Conservation (phyloP, 1,140 invertebrate species). For the Leptopilina clavipes region DNA sequence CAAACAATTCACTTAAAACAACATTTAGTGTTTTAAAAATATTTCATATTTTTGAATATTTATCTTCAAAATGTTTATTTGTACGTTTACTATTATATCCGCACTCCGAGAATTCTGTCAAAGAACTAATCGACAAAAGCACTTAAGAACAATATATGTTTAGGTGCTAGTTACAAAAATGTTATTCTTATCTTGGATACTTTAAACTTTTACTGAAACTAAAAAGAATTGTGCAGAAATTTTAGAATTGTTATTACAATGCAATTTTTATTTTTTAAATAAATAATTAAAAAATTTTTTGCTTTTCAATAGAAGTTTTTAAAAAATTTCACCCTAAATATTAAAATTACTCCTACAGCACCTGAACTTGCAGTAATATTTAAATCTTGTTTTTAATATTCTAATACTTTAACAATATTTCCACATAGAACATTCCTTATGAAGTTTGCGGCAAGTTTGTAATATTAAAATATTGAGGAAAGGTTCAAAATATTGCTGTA, state of each 20-base stretch:
- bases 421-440: no score
- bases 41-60: not conserved
- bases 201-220: not conserved
- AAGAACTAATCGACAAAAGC: slow-evolving; percentile 11
- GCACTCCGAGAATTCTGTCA: slow-evolving; percentile 7
- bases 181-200: not conserved
- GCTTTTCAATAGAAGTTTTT: no score
- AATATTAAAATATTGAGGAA: no score
- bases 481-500: no score
- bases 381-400: no score
- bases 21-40: not conserved
- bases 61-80: not conserved
- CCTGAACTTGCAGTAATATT: no score
- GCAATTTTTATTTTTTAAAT: not conserved
- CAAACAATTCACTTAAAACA: not conserved
- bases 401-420: no score
- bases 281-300: no score
- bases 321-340: no score
- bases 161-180: not conserved
- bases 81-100: not conserved
- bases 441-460: no score
- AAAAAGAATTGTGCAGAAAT: not conserved
- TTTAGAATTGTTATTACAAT: not conserved
- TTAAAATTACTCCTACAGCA: no score
- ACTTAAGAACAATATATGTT: slow-evolving; percentile 10